Base-by-base conservation (phyloP, 2,113 vertebrate species). In the Tenebrosternarchus preto region DNA sequence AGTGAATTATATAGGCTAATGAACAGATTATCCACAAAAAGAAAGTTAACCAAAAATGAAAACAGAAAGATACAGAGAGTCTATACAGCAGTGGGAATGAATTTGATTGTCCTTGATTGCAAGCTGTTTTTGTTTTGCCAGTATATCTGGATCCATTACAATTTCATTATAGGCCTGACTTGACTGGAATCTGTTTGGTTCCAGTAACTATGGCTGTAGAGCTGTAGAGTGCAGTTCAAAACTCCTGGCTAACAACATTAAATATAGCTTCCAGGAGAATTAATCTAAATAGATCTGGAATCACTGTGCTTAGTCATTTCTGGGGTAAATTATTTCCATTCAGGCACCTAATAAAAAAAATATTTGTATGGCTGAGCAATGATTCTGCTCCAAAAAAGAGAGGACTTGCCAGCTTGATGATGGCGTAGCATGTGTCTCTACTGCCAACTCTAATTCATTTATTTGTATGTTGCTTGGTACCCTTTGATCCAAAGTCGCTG, bases 401-500 rank as follows among this genome's bases (percentile, higher is more conserved):
- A 29, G 20, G 29, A 36, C 64, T 33, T 36, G 31, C 63, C 33
- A 68, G 4, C 20, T 46, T 46, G 11, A 12, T 46, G n/a, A 69
- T 46, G 33, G 64, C 64, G 39, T 4, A 39, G 33, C 31, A 36
- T 17, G 22, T 50, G 5, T 50, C 43, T 4, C 24, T 70, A 70
- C 68, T 70, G 68, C 12, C 43, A 25, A 68, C 22, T 39, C 20
- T 50, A 15, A 50, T 50, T 70, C n/a, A 50, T 70, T 50, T 36
- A 25, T 50, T 15, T 12, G 2, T 27, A 33, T 9, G 20, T 24
- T 12, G 20, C 46, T 70, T 70, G 39, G 50, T 19, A 50, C 22
- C 12, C 68, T 70, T 50, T 70, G 68, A 50, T 70, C 68, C 50
- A n/a, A 46, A 25, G 39, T 22, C 43, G 50, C 39, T 50, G 43